A percentile compares a stretch with the other conserved stretches of the same genome.
These are phyloP conservation scores for Microcebus ravelobensis DNA, from an alignment of 2,113 vertebrate genomes.

Conservation along the genomic window DNA sequence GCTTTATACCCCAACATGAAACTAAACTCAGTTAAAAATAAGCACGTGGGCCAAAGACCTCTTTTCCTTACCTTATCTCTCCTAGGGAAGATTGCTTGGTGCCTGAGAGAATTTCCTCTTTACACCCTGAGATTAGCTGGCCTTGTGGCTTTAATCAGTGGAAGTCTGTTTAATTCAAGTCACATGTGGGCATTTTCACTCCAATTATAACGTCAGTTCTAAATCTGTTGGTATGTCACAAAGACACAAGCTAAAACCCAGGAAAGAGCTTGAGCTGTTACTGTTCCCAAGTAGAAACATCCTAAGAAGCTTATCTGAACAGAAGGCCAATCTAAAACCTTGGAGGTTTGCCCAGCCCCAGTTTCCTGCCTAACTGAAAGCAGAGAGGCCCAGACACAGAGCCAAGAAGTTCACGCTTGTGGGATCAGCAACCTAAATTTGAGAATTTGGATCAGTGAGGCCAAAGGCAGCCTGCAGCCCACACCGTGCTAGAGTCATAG, in stretches of 20 bases:
- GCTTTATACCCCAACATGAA: neutral
- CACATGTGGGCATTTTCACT: slow-evolving; percentile 56
- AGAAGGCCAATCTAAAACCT: slow-evolving; percentile 65
- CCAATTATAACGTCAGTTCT: slow-evolving; percentile 49
- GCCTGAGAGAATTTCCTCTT: neutral
- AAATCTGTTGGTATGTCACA: slow-evolving; percentile 67
- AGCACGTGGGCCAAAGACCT: neutral
- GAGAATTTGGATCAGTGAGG: neutral
- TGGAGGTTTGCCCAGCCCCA: slow-evolving; percentile 62
- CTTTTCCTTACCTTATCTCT: neutral
- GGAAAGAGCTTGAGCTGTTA: slow-evolving; percentile 24
- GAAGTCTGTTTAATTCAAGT: slow-evolving; percentile 56
- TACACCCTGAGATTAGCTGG: slow-evolving; percentile 7
- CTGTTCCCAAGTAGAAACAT: slow-evolving; percentile 56
- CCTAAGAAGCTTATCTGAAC: slow-evolving; percentile 67
- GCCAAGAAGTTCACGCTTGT: slow-evolving; percentile 26
- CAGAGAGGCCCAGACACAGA: neutral
- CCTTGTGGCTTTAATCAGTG: neutral
- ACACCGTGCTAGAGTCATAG: neutral
- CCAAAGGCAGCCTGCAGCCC: neutral
- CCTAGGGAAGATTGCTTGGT: neutral
- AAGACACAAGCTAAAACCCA: slow-evolving; percentile 55
- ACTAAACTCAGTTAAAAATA: slow-evolving; percentile 21
- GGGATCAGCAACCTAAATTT: slow-evolving; percentile 20
- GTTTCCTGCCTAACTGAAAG: slow-evolving; percentile 64